phyloP scores from a whole-genome alignment of 2,113 vertebrate species.

The Mesitornis unicolor region DNA sequence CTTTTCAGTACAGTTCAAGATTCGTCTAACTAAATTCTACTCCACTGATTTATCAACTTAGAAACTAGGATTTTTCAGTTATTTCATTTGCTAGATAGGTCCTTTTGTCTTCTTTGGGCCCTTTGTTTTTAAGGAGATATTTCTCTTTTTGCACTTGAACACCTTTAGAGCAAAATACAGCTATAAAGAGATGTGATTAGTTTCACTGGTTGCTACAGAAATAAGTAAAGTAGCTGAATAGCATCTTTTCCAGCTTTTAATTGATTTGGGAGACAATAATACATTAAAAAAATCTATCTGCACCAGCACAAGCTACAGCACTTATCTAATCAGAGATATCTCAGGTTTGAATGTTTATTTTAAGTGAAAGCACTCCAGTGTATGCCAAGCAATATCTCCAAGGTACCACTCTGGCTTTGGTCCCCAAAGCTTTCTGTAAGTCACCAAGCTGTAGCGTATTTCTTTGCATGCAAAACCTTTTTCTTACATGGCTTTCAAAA shows the following conservation, averaged over 20 bases:
- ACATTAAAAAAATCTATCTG: neutral
- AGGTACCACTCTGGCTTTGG: neutral
- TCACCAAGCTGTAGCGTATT: neutral
- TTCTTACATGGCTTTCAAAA: slow-evolving; percentile 22
- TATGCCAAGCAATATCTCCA: neutral
- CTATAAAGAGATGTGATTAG: neutral
- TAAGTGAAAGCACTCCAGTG: accelerated
- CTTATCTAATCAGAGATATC: neutral
- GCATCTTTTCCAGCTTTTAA: neutral
- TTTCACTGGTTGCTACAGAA: neutral
- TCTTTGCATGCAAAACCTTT: neutral
- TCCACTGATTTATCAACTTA: neutral
- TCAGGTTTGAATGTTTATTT: neutral
- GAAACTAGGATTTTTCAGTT: neutral
- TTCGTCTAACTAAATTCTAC: neutral
- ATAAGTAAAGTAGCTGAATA: neutral
- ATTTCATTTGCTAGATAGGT: neutral
- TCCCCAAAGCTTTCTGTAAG: neutral
- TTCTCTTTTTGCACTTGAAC: neutral
- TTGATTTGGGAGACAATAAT: neutral
- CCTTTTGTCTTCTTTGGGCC: neutral
- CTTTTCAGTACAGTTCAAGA: neutral
- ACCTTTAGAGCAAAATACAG: neutral
- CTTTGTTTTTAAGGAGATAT: neutral
- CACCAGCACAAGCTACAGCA: neutral